Evolutionary conservation across 1,140 invertebrate species (phyloP), one percentile per base, ranked within the genome.

Genomic region (Drosophila serrata): DNA sequence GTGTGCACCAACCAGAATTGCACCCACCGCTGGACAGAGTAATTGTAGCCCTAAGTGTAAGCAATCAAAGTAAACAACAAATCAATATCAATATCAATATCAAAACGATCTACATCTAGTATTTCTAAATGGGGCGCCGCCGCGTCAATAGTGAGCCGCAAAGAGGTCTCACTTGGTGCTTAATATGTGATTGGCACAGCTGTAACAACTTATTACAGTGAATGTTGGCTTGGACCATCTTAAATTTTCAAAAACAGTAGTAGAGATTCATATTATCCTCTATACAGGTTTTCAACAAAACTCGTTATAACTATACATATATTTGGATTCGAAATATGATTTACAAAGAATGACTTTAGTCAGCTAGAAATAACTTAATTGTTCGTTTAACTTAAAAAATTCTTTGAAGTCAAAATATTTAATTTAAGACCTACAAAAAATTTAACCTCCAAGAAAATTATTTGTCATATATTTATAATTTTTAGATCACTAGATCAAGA

Each of bases 1-100:
- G 99, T 99, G 1, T 99, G 99, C 92, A 99, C 98, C 2, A 97
- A 97, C 93, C 94, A 95, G 33, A 97, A 97, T 91, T 99, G 99
- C 93, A 96, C 96, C 68, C 98, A 99, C 93, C 94, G 98, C 81
- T 99, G 99, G 99, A 99, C 99, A 65, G 99, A 99, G 94, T 99
- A 70, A 48, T 72, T 48, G 31, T 72, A 72, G 65, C 35, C 22
- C 19, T 58, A 40, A 58, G 8, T 37, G 51, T 55, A 53, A 53
- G 19, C 49, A 53, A 53, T 6, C 31, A 22, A 53, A 53, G 43
- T 33, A 68, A 68, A 40, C 27, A 24, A 56, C 27, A 24, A 56
- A 45, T 31, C 9, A 63, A 51, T 62, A 64, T 61, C n/a, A n/a
- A n/a, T n/a, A n/a, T n/a, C n/a, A n/a, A n/a, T n/a, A n/a, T n/a